Evolutionary conservation across 2,888 invertebrate species (phyloP), one percentile per base, ranked within the genome.

Genomic region (Megastigmus dorsalis): DNA sequence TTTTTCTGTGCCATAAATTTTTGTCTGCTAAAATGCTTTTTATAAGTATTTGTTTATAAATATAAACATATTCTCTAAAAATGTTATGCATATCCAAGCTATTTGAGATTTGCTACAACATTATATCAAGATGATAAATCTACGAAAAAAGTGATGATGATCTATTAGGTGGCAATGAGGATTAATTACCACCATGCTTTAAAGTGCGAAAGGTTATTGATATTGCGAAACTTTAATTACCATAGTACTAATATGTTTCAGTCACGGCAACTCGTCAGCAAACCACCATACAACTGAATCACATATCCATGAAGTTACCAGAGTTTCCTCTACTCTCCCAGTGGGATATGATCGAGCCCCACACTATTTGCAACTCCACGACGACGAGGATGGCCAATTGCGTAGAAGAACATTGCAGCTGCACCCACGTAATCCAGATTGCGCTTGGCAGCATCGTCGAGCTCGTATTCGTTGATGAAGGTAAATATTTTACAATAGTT

Each of bases 231-330:
- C n/a, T n/a, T n/a, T n/a, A 36, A 10, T 4, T 41, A 43, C 20
- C n/a, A 10, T 23, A 69, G 52, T 60, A 0, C 15, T 7, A 0
- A 10, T 3, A 1, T 9, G 26, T 30, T 7, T 13, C 9, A 91
- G 91, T 95, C 0, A 92, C 92, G 79, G 95, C 96, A 0, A 96
- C n/a, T n/a, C n/a, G n/a, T n/a, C n/a, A n/a, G n/a, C n/a, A n/a
- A n/a, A n/a, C n/a, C n/a, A n/a, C n/a, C n/a, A n/a, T 97, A 0
- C 97, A 97, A 87, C 88, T 97, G 2, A 97, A 97, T 88, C 94
- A 95, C 84, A 95, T 97, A 77, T 92, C 95, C 0, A 91, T 95
- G 90, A 92, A 93, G 83, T 89, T 95, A 82, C 95, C 94, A 0
- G 88, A 93, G 0, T 90, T 94, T 77, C 94, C 97, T 0, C 89